Evolutionary conservation across 2,113 vertebrate genomes (phyloP).

Genomic region (Oophaga pumilio): DNA sequence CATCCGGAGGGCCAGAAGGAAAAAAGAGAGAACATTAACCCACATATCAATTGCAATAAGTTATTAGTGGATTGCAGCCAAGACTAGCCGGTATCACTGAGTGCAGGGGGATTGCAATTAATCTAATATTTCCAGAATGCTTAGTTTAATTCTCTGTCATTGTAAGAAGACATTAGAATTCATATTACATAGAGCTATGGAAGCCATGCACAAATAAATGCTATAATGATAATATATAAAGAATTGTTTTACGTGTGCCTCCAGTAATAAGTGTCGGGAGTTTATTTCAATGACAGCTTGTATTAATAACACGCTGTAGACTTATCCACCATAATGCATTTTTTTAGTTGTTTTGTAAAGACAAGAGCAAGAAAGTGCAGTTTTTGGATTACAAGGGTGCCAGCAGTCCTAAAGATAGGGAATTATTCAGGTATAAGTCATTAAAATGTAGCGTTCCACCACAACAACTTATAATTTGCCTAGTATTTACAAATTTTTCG

Average conservation of each 20-base stretch:
- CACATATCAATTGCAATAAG: conserved; percentile 59
- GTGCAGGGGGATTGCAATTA: not conserved
- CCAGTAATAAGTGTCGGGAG: not conserved
- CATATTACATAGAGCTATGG: not conserved
- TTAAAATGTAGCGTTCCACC: too few species aligned
- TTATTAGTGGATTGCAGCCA: conserved; percentile 45
- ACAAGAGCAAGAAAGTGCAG: too few species aligned
- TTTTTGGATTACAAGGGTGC: too few species aligned
- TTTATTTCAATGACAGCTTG: not conserved
- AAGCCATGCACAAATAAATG: not conserved
- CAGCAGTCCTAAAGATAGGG: too few species aligned
- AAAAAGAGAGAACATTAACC: conserved; percentile 55
- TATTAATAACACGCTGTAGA: not conserved
- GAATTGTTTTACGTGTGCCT: not conserved
- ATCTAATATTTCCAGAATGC: not conserved
- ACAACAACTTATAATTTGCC: too few species aligned
- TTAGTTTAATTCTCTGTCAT: not conserved
- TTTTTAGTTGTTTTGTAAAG: not conserved
- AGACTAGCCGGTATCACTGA: not conserved
- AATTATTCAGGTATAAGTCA: too few species aligned
- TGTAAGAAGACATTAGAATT: not conserved
- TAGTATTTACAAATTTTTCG: too few species aligned
- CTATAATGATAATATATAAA: not conserved
- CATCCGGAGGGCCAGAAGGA: conserved; percentile 39
- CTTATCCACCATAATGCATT: not conserved